Evolutionary conservation across 1,140 invertebrate species (phyloP), one percentile per base, ranked within the genome.

Genomic region (Diploscapter pachys): DNA sequence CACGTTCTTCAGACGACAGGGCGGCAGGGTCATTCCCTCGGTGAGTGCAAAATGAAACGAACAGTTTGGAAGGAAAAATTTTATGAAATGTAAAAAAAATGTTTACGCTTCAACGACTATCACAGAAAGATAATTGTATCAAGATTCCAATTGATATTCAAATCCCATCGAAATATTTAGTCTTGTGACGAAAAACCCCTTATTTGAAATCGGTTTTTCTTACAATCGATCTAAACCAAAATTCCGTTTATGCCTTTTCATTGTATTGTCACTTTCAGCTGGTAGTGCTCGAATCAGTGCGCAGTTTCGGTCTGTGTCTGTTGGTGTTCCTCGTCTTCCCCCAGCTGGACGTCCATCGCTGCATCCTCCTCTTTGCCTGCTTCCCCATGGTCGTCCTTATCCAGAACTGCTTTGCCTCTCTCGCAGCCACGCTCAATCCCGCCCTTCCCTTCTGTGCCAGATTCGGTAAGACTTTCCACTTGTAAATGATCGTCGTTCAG

Each of bases 301-400:
- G 72, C 13, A 63, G 66, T 50, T 56, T 63, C 6, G 71, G 76
- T n/a, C 66, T 85, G 54, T 73, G 76, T 49, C n/a, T 83, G 2
- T 54, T 83, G 4, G 65, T 72, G 9, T 72, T 79, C 73, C 54
- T 59, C 13, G 76, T 83, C 2, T 83, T 83, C 64, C 81, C 81
- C 11, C 59, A 85, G 49, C 54, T 82, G 48, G 81, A 82, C 59
- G 51, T 82, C 49, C 72, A 74, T 13, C 72, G 81, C 51, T 83
- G 81, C 64, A 63, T 81, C 4, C 53, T 81, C 13, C 70, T 81
- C 13, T 31, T 49, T 3, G 77, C 73, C 49, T 80, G 66, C 49
- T 72, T 79, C 13, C 70, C 70, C 5, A 55, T 77, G 3, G 55
- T 82, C 4, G 65, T 76, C 4, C 81, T 81, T 48, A 13, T 81